Conservation (phyloP, 2,113 vertebrate genomes). For the Tenebrosternarchus preto region DNA sequence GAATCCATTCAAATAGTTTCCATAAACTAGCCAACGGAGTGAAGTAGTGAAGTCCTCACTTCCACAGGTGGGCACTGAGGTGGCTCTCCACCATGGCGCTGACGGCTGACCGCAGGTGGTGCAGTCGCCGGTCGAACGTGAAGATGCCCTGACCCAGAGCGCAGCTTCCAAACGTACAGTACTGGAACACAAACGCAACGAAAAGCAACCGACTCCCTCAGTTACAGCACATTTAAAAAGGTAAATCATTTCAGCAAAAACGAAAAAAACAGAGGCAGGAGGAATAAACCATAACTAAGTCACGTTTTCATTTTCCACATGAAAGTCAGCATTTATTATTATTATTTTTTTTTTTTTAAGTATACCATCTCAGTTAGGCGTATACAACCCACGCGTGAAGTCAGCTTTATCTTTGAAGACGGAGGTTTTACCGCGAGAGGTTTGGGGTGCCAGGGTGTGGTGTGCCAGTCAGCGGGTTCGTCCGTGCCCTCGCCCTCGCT, state of each 20-base stretch:
- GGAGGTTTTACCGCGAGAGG: conserved; percentile 82
- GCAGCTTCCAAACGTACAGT: conserved; percentile 89
- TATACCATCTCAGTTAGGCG: too few relatives aligned
- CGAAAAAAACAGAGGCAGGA: too few relatives aligned
- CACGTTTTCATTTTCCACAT: too few relatives aligned
- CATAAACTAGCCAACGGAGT: neutral
- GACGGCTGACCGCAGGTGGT: conserved; percentile 86
- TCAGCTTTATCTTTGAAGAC: neutral
- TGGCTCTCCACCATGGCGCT: conserved; percentile 90
- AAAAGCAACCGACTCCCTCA: too few relatives aligned
- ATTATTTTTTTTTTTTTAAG: too few relatives aligned
- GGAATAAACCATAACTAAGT: too few relatives aligned
- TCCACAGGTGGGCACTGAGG: conserved; percentile 89
- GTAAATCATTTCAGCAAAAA: too few relatives aligned
- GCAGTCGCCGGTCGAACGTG: conserved; percentile 87
- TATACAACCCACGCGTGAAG: too few relatives aligned
- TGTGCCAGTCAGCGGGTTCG: conserved; percentile 74
- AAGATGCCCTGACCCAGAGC: conserved; percentile 83
- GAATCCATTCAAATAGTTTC: too few relatives aligned
- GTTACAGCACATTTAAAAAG: too few relatives aligned
- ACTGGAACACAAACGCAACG: conserved; percentile 62
- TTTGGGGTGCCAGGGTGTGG: conserved; percentile 77
- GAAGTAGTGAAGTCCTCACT: conserved; percentile 70
- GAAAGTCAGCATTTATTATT: too few relatives aligned
- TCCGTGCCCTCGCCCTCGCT: conserved; percentile 81